Conservation (phyloP, 2,113 vertebrate species). For the Diadophis punctatus region DNA sequence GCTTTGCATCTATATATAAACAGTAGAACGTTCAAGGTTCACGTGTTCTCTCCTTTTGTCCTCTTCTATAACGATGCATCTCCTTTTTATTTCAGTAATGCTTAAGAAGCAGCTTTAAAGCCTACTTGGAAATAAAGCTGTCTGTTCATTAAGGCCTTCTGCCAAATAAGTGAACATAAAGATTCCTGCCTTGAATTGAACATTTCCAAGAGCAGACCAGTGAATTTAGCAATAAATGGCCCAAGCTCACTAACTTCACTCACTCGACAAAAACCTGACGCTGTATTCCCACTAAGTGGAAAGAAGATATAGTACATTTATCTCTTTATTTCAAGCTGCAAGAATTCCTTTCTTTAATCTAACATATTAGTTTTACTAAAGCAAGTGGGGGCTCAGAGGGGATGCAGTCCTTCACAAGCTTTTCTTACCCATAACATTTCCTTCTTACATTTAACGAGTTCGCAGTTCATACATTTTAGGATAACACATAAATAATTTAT, state of each 20-base stretch:
- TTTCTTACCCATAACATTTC: neutral
- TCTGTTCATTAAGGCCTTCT: neutral
- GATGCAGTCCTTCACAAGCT: neutral
- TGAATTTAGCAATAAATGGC: neutral
- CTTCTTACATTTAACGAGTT: neutral
- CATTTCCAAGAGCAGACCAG: neutral
- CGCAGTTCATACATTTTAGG: conserved; percentile 24
- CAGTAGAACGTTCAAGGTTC: neutral
- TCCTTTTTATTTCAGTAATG: neutral
- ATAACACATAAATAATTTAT: conserved; percentile 16
- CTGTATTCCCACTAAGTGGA: neutral
- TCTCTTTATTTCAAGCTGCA: neutral
- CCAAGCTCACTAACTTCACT: neutral
- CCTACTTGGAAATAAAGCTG: neutral
- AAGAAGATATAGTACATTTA: neutral
- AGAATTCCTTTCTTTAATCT: neutral
- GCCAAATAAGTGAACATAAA: neutral
- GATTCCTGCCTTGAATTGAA: neutral
- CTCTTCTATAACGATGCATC: neutral
- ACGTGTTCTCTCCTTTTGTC: neutral
- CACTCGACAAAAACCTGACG: neutral
- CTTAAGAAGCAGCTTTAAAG: neutral
- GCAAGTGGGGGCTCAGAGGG: neutral
- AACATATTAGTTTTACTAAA: neutral
- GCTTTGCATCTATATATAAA: neutral